A percentile compares a stretch with the other conserved stretches of the same genome.
These are phyloP conservation scores for Engraulis encrasicolus DNA, from an alignment of 2,113 vertebrate genomes.

Conservation along the genomic window DNA sequence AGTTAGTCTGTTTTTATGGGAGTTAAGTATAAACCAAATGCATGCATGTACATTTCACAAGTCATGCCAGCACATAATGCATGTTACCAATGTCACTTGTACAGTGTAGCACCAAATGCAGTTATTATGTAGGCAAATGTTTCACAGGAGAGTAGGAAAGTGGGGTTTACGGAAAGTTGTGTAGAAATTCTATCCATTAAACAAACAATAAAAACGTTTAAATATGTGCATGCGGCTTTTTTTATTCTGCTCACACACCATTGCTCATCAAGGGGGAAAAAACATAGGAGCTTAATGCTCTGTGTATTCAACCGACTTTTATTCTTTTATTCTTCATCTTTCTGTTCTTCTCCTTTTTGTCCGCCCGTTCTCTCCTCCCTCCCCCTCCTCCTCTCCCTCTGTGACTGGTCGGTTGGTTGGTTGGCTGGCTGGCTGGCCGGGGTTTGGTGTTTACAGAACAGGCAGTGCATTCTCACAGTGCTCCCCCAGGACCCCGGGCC, in stretches of 20 bases:
- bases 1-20: not conserved
- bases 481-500: conserved; percentile 48
- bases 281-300: not conserved
- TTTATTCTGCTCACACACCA: not conserved
- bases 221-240: not conserved
- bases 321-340: not conserved
- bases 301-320: not conserved
- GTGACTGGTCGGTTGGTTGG: too few relatives aligned
- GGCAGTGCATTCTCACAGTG: conserved; percentile 43
- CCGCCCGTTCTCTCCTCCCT: not conserved
- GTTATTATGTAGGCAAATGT: too few relatives aligned
- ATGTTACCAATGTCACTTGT: too few relatives aligned
- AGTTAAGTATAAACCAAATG: too few relatives aligned
- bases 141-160: too few relatives aligned
- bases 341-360: conserved; percentile 1
- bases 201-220: not conserved
- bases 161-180: too few relatives aligned
- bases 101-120: too few relatives aligned
- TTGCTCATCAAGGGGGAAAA: not conserved
- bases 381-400: not conserved
- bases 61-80: too few relatives aligned
- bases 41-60: too few relatives aligned
- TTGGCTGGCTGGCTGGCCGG: too few relatives aligned
- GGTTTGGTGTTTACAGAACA: conserved; percentile 48
- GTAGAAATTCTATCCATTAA: not conserved